These are phyloP conservation scores for Hemibagrus wyckioides DNA, from an alignment of 2,113 vertebrate species.

Conservation along the genomic window DNA sequence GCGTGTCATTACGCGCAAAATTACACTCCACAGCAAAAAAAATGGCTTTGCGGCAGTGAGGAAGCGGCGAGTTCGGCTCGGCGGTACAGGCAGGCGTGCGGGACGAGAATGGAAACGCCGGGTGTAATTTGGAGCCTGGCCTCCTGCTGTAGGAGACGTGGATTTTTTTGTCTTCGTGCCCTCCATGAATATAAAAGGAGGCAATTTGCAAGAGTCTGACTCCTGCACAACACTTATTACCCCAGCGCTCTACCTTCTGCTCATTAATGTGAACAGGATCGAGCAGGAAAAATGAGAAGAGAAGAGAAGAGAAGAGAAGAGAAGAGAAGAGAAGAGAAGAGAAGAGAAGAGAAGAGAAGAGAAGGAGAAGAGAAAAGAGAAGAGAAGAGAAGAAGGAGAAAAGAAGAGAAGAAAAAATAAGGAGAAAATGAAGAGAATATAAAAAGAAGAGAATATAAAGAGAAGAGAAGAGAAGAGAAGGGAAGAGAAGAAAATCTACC, in stretches of 20 bases:
- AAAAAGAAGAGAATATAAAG: not conserved
- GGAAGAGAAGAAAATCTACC: not conserved
- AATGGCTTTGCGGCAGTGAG: not conserved
- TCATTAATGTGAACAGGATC: conserved; percentile 12
- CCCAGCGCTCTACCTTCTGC: not conserved
- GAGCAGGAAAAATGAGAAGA: not conserved
- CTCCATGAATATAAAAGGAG: conserved; percentile 28
- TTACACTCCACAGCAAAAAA: not conserved
- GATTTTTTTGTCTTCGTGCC: not conserved
- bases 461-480: not conserved
- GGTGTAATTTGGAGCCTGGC: not conserved
- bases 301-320: not conserved
- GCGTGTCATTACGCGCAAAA: conserved; percentile 18
- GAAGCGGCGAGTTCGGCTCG: not conserved
- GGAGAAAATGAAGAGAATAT: not conserved
- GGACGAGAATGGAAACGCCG: not conserved
- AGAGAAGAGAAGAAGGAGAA: conserved; percentile 19
- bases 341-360: conserved; percentile 42
- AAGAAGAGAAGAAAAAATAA: not conserved
- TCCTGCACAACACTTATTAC: not conserved
- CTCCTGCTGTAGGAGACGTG: not conserved
- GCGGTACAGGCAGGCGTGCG: not conserved
- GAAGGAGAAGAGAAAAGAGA: conserved; percentile 44
- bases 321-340: not conserved
- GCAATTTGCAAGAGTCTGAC: conserved; percentile 21